phyloP scores from a whole-genome alignment of 1,140 invertebrate genomes.

The Lucilia sericata region DNA sequence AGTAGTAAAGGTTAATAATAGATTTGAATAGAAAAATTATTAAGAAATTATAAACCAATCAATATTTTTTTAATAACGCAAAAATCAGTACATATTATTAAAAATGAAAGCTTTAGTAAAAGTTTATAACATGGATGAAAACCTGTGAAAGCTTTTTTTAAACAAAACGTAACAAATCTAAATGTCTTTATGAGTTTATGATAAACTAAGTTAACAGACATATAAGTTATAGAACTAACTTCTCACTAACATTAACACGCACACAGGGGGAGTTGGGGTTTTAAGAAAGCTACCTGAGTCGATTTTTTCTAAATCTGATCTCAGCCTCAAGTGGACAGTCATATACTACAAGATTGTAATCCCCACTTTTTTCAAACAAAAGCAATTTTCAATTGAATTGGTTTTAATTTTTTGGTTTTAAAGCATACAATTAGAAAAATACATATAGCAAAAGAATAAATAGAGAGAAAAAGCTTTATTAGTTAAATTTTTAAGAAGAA shows the following conservation, averaged over 20 bases:
- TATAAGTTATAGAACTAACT: background rate
- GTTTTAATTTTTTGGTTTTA: background rate
- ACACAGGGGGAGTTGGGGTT: background rate
- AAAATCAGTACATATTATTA: background rate
- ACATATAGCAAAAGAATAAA: conserved; percentile 35
- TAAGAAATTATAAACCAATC: background rate
- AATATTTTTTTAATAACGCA: background rate
- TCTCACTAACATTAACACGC: background rate
- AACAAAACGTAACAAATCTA: background rate
- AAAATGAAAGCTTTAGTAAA: background rate
- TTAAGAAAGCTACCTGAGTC: conserved; percentile 60
- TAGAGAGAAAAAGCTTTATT: conserved; percentile 41
- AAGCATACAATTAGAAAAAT: background rate
- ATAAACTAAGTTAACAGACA: background rate
- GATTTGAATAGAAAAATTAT: background rate
- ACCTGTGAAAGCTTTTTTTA: background rate
- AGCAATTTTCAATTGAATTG: conserved; percentile 2
- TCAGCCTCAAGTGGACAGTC: conserved; percentile 67
- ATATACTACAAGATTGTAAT: conserved; percentile 65
- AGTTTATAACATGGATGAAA: background rate
- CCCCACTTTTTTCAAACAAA: conserved; percentile 54
- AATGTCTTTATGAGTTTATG: background rate
- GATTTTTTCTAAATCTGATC: conserved; percentile 64
- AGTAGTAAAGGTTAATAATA: conserved; percentile 23
- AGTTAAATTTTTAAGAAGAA: background rate